Base-by-base conservation (phyloP, 2,888 invertebrate genomes). In the Belgica antarctica region DNA sequence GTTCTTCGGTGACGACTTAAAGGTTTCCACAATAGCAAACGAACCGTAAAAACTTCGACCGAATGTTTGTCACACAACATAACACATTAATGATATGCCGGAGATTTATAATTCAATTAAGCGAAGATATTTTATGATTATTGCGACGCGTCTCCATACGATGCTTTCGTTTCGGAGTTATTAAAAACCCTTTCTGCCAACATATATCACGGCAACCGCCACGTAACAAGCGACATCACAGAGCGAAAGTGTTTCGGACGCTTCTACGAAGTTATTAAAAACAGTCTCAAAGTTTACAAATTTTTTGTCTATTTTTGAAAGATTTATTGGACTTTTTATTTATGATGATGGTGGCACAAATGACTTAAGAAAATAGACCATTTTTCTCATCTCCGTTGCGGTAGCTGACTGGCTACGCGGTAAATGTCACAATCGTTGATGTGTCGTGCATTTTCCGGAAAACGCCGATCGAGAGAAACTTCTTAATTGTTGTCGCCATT, bases 31-130 rank as follows among this genome's bases (percentile, higher is more conserved):
- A 10, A n/a, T 5, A 10, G 3, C 41, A 41, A 41, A 41, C 41
- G 41, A 41, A n/a, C 41, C 41, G 41, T 41, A 10, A 41, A 52
- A 27, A 63, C 10, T 63, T 27, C 46, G n/a, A 61, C 34, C 46
- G 25, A 25, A 28, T 63, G 46, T 63, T 63, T 63, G 63, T 63
- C 46, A 63, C 62, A 36, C 63, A 63, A 34, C 63, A 63, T 63
- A 34, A 63, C 63, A 63, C 12, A 22, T 46, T 41, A 63, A 63
- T 27, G 61, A 61, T 61, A 25, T 28, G 27, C 61, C 12, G 19
- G 31, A 63, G 63, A 63, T 63, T 63, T 63, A 63, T 63, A 63
- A 63, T 63, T 63, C 63, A 63, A 63, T 63, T 63, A 41, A 34
- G 41, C 12, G 19, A 10, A 41, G 15, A n/a, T 41, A 41, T 41